Percentiles rank a stretch among this genome's conserved stretches.
phyloP scores from a whole-genome alignment of 1,140 invertebrate species.

The Leucophenga varia region DNA sequence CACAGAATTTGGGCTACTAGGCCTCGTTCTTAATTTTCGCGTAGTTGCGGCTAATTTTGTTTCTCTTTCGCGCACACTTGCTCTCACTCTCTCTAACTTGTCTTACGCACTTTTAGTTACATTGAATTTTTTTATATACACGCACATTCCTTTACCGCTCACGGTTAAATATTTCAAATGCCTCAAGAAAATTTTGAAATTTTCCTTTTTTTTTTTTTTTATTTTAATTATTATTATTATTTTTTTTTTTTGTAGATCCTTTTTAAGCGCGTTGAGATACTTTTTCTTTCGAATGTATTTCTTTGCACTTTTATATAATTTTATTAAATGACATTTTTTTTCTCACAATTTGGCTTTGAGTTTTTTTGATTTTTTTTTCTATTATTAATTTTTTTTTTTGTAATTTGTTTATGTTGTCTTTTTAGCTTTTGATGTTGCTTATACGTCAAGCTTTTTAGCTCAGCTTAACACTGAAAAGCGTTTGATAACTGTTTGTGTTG shows the following conservation, averaged over 20 bases:
- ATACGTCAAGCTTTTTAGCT: too few species aligned
- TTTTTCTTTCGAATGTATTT: slow-evolving; percentile 11
- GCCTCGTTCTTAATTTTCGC: slow-evolving; percentile 49
- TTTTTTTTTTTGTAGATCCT: too few species aligned
- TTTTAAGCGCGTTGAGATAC: background rate
- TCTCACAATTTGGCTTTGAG: background rate
- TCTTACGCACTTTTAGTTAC: too few species aligned
- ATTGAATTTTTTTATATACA: background rate
- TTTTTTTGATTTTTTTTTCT: slow-evolving; percentile 2
- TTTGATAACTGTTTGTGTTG: slow-evolving; percentile 27
- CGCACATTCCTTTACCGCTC: slow-evolving; percentile 10
- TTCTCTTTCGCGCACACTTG: slow-evolving; percentile 1
- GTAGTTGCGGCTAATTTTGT: background rate
- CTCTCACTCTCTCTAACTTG: slow-evolving; percentile 7
- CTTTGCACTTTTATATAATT: too few species aligned
- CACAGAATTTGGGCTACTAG: slow-evolving; percentile 45
- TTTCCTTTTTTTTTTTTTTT: too few species aligned
- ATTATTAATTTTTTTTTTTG: slow-evolving; percentile 15
- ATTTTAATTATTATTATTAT: too few species aligned
- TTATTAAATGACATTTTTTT: too few species aligned
- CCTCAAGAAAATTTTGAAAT: too few species aligned
- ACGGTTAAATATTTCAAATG: too few species aligned
- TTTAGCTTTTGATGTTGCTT: background rate
- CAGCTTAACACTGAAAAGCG: too few species aligned
- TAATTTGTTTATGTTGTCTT: slow-evolving; percentile 10